Percentiles rank a stretch among this genome's conserved stretches.
Conservation (phyloP, 2,888 invertebrate species). For the Thelaira solivaga region DNA sequence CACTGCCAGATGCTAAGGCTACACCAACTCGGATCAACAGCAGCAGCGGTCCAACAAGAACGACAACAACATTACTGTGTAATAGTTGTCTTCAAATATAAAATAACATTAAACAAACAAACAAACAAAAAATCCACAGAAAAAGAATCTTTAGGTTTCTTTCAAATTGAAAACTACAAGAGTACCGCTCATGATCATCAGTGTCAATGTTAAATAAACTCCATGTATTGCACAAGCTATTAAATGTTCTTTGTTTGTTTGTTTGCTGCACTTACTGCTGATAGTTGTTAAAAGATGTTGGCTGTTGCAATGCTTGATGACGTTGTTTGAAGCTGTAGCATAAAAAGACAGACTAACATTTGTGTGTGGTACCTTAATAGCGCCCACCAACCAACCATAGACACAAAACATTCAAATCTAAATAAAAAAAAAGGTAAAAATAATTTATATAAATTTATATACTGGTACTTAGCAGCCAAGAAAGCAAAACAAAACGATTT, state of each 20-base stretch:
- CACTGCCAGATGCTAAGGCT: slow-evolving; percentile 43
- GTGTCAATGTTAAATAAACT: slow-evolving; percentile 63
- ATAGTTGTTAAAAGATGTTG: slow-evolving; percentile 44
- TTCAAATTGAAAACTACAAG: slow-evolving; percentile 50
- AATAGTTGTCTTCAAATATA: slow-evolving; percentile 49
- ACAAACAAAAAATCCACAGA: neutral
- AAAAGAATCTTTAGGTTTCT: slow-evolving; percentile 23
- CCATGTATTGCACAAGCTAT: slow-evolving; percentile 58
- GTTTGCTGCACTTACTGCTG: slow-evolving; percentile 25
- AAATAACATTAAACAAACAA: neutral
- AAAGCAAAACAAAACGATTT: slow-evolving; percentile 39
- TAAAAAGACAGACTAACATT: neutral
- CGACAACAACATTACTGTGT: slow-evolving; percentile 39
- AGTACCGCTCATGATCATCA: slow-evolving; percentile 62
- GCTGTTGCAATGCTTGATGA: slow-evolving; percentile 39
- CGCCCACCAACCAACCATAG: slow-evolving; percentile 47
- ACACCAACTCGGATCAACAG: slow-evolving; percentile 33
- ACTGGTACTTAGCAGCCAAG: slow-evolving; percentile 27
- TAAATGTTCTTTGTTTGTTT: slow-evolving; percentile 55
- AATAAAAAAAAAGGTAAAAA: too few species aligned
- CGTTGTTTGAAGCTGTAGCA: slow-evolving; percentile 25
- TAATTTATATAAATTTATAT: slow-evolving; percentile 37
- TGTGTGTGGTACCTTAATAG: slow-evolving; percentile 46
- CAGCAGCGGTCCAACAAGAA: slow-evolving; percentile 21
- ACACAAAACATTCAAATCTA: neutral